Conservation (phyloP, 2,113 vertebrate genomes). For the Phalacrocorax pelagicus region DNA sequence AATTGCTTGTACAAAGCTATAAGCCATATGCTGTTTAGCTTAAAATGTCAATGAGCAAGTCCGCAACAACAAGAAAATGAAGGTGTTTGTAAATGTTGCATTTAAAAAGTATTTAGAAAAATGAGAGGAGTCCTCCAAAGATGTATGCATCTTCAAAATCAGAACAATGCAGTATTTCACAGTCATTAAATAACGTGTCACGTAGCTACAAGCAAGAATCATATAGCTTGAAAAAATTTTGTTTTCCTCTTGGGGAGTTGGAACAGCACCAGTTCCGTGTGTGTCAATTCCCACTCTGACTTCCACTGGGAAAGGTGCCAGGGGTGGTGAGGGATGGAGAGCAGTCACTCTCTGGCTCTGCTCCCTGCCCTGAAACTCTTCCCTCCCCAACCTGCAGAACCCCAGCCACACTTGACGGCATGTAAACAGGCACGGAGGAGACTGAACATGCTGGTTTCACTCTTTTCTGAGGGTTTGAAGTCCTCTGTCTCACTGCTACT, state of each 20-base stretch:
- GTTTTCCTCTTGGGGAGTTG: conserved; percentile 27
- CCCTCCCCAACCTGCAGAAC: background rate
- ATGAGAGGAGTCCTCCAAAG: background rate
- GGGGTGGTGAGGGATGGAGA: background rate
- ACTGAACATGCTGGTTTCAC: background rate
- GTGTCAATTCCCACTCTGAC: conserved; percentile 45
- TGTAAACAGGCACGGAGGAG: background rate
- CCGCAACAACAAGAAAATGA: conserved; percentile 57
- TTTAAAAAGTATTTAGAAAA: conserved; percentile 52
- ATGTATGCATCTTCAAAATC: background rate
- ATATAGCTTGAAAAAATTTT: conserved; percentile 37
- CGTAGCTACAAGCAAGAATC: conserved; percentile 49
- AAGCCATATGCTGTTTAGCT: conserved; percentile 62
- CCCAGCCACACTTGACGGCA: background rate
- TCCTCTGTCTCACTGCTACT: background rate
- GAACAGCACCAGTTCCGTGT: background rate
- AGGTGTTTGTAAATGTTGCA: conserved; percentile 59
- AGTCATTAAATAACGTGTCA: conserved; percentile 39
- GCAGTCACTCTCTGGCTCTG: background rate
- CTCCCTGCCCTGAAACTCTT: conserved; percentile 23
- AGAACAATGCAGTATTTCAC: conserved; percentile 21
- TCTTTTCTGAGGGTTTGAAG: background rate
- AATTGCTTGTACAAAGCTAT: conserved; percentile 44
- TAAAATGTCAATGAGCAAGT: conserved; percentile 49
- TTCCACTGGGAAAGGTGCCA: conserved; percentile 12